Evolutionary conservation across 2,113 vertebrate genomes (phyloP).

Genomic region (Zosterops borbonicus): DNA sequence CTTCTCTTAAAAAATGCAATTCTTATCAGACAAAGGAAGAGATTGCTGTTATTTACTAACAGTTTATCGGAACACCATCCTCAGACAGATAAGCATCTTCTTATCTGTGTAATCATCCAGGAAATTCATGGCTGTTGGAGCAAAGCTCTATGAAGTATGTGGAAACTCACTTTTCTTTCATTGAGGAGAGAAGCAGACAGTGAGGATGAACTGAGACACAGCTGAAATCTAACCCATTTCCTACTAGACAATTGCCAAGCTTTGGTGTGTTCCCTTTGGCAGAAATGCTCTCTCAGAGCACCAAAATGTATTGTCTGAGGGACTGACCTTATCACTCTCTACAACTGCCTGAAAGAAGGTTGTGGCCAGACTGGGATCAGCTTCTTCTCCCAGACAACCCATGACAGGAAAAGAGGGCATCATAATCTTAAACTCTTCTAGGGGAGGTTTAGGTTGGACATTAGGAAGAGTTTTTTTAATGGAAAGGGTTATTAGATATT

Average conservation of each 20-base stretch:
- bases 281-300: neutral
- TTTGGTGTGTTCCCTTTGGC: neutral
- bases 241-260: neutral
- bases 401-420: neutral
- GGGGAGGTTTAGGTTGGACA: neutral
- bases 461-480: neutral
- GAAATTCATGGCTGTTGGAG: neutral
- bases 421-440: accelerated
- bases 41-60: neutral
- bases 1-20: neutral
- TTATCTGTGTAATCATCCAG: neutral
- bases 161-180: neutral
- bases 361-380: neutral
- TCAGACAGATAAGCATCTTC: neutral
- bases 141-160: neutral
- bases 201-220: neutral
- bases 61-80: neutral
- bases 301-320: neutral
- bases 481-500: neutral
- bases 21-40: neutral
- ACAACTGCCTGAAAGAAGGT: neutral
- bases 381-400: neutral
- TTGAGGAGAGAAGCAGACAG: neutral
- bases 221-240: neutral
- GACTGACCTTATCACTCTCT: neutral